These are phyloP conservation scores for Hofmannophila pseudospretella DNA, from an alignment of 2,888 invertebrate species.

Conservation along the genomic window DNA sequence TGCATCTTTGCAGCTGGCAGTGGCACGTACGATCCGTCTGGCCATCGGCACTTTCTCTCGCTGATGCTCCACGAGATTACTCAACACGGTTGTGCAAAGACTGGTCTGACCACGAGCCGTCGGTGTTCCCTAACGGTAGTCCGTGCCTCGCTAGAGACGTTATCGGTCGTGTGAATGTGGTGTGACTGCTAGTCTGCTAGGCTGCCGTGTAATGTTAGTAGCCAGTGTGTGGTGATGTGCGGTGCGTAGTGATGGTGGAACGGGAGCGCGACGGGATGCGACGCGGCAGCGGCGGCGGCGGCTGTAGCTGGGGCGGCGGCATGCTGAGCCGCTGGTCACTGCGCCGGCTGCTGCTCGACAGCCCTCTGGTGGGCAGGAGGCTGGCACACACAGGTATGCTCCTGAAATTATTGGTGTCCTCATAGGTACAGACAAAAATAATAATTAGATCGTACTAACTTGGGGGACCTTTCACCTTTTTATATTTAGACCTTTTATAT, in stretches of 20 bases:
- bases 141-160: conserved; percentile 32
- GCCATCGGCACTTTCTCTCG: conserved; percentile 66
- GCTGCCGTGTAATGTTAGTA: too few relatives aligned
- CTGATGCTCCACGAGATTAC: conserved; percentile 62
- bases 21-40: conserved; percentile 42
- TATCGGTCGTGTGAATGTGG: conserved; percentile 35
- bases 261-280: conserved; percentile 59
- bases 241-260: conserved; percentile 58
- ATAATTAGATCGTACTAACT: too few relatives aligned
- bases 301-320: conserved; percentile 69
- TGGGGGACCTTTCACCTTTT: too few relatives aligned
- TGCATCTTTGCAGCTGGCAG: conserved; percentile 46
- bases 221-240: conserved; percentile 51
- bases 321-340: conserved; percentile 80
- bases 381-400: conserved; percentile 67
- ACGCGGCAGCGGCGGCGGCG: conserved; percentile 55
- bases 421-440: too few relatives aligned
- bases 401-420: background rate
- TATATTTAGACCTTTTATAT: too few relatives aligned
- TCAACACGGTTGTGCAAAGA: conserved; percentile 60
- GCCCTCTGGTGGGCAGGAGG: conserved; percentile 82
- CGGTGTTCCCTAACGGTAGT: conserved; percentile 51
- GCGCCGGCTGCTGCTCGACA: conserved; percentile 82
- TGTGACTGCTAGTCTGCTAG: too few relatives aligned
- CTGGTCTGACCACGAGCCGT: conserved; percentile 30